phyloP scores from a whole-genome alignment of 2,888 invertebrate species.

The Thelaira solivaga region DNA sequence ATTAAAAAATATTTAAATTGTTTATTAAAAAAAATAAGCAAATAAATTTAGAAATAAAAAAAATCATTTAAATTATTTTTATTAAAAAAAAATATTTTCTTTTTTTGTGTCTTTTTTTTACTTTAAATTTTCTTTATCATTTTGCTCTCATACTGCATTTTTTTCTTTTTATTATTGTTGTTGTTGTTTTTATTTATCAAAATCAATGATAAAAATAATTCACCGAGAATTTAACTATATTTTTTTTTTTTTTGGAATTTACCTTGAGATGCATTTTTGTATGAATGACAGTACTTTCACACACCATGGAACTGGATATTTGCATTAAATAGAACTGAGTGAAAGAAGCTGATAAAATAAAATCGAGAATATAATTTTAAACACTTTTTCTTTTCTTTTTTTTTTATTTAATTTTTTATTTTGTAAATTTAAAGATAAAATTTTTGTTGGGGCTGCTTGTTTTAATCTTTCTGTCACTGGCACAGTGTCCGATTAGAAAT shows the following conservation, averaged over 20 bases:
- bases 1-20: too few species aligned
- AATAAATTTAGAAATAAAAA: too few species aligned
- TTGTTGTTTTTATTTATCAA: conserved; percentile 4
- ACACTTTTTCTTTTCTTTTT: neutral
- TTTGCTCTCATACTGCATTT: neutral
- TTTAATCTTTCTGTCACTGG: too few species aligned
- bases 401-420: neutral
- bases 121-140: neutral
- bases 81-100: too few species aligned
- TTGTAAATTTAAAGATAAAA: too few species aligned
- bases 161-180: neutral
- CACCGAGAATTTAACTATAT: conserved; percentile 18
- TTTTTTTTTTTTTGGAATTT: conserved; percentile 31
- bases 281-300: conserved; percentile 67
- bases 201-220: conserved; percentile 9
- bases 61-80: too few species aligned
- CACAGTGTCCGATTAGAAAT: too few species aligned
- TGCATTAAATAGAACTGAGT: conserved; percentile 37
- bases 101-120: too few species aligned
- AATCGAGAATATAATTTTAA: too few species aligned
- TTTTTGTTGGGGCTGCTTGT: too few species aligned
- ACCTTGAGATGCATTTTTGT: conserved; percentile 72
- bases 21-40: too few species aligned
- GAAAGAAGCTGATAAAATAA: conserved; percentile 7
- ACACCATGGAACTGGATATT: conserved; percentile 67